phyloP scores from a whole-genome alignment of 1,140 invertebrate species.

The Phocides pigmalion region DNA sequence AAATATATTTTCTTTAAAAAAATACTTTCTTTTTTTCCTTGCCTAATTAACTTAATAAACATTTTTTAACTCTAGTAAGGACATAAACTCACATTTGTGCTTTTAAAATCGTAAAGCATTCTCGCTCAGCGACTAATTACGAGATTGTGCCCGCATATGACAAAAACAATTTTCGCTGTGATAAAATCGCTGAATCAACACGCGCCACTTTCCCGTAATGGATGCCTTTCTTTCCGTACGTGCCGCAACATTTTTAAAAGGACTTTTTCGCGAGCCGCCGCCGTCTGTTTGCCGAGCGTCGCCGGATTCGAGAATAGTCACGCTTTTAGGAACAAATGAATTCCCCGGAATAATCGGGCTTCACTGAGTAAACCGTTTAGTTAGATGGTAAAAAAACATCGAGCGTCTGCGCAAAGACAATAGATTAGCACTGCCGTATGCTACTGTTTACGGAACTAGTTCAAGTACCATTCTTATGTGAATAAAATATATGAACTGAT shows the following conservation, averaged over 20 bases:
- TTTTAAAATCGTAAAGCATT: neutral
- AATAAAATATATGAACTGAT: neutral
- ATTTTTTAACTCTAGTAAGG: too few species aligned
- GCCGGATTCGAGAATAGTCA: slow-evolving; percentile 67
- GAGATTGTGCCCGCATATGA: slow-evolving; percentile 23
- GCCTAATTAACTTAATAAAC: too few species aligned
- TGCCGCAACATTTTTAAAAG: slow-evolving; percentile 83
- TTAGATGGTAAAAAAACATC: slow-evolving; percentile 51
- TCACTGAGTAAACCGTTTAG: slow-evolving; percentile 71
- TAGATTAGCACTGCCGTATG: slow-evolving; percentile 19
- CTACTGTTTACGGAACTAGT: slow-evolving; percentile 22
- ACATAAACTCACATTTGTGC: too few species aligned
- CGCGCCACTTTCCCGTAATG: slow-evolving; percentile 72
- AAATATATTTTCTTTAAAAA: too few species aligned
- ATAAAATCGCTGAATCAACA: slow-evolving; percentile 77
- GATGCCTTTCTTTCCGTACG: slow-evolving; percentile 74
- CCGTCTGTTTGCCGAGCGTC: slow-evolving; percentile 68
- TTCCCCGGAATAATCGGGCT: slow-evolving; percentile 72
- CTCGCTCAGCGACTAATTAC: slow-evolving; percentile 5
- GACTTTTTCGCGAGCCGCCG: slow-evolving; percentile 80
- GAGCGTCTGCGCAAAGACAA: slow-evolving; percentile 40
- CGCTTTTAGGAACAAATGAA: slow-evolving; percentile 79
- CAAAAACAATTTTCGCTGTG: slow-evolving; percentile 46
- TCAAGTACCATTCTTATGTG: slow-evolving; percentile 1
- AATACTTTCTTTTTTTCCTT: too few species aligned